phyloP scores from a whole-genome alignment of 2,888 invertebrate genomes.

The Coelinius sp. region DNA sequence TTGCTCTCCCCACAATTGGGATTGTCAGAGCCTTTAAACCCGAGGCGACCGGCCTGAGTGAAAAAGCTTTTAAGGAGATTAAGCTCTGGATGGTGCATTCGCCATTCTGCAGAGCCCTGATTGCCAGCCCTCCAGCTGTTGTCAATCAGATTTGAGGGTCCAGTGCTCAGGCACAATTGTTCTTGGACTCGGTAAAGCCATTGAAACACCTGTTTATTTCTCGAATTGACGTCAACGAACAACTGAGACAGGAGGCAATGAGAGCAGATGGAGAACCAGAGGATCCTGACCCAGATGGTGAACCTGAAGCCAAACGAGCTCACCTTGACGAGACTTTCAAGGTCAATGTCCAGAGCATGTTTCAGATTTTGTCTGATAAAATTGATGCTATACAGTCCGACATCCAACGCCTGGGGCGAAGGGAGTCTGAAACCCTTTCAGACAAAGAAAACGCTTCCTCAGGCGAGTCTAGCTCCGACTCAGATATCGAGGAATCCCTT shows the following conservation, averaged over 20 bases:
- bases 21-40: constrained; percentile 49
- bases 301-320: background rate
- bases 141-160: constrained; percentile 19
- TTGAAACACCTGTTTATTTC: background rate
- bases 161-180: background rate
- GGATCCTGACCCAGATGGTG: background rate
- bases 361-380: background rate
- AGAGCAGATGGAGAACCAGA: background rate
- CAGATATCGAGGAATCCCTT: background rate
- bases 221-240: background rate
- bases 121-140: constrained; percentile 13
- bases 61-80: constrained; percentile 48
- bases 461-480: background rate
- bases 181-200: background rate
- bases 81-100: constrained; percentile 51
- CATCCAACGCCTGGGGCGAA: no score
- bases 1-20: constrained; percentile 50
- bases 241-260: background rate
- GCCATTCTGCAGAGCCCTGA: constrained; percentile 46
- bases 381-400: background rate
- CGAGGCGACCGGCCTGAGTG: constrained; percentile 55
- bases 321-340: background rate
- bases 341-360: background rate
- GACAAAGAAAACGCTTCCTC: background rate
- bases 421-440: background rate